phyloP scores from a whole-genome alignment of 2,113 vertebrate species.

The Aepyceros melampus region DNA sequence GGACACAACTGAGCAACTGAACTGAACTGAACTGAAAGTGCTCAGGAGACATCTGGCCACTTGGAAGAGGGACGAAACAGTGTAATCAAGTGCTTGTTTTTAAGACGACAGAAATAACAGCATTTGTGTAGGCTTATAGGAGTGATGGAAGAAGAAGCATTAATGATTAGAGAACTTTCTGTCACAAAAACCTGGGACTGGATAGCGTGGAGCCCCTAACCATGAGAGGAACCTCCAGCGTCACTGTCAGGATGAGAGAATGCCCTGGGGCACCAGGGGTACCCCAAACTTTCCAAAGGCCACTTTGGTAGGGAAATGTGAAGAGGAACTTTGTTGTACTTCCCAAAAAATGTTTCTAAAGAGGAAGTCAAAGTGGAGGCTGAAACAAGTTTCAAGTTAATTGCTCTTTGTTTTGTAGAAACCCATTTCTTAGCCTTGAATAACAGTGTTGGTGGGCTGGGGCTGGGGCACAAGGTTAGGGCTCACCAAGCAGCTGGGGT shows the following conservation, averaged over 20 bases:
- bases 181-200: neutral
- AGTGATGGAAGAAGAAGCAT: neutral
- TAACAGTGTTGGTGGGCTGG: neutral
- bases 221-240: neutral
- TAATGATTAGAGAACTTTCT: neutral
- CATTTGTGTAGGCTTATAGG: neutral
- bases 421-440: neutral
- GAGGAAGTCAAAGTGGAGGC: constrained; percentile 81
- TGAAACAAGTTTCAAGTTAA: constrained; percentile 59
- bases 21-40: neutral
- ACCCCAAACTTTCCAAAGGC: constrained; percentile 45
- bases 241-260: neutral
- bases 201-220: neutral
- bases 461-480: neutral
- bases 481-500: neutral
- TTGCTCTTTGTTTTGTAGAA: neutral
- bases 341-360: constrained; percentile 85
- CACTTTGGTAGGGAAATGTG: constrained; percentile 27
- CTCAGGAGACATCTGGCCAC: neutral
- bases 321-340: constrained; percentile 81
- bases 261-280: neutral
- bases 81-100: neutral
- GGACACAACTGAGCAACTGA: too few relatives aligned
- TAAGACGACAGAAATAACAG: neutral
- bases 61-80: neutral